Evolutionary conservation across 2,797 vertebrate genomes (phyloP).

Genomic region (Rhinella marina): DNA sequence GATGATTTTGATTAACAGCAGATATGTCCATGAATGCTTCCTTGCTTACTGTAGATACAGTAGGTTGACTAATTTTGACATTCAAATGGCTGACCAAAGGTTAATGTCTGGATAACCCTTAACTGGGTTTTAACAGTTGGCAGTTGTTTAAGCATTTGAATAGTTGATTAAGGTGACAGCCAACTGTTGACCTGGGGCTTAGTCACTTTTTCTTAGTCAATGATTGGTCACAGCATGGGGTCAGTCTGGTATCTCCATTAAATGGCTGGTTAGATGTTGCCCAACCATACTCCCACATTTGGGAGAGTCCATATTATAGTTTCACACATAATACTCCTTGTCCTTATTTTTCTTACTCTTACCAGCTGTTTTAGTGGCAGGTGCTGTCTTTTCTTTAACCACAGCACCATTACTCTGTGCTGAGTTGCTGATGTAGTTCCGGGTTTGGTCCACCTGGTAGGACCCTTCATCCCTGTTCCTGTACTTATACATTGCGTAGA

Average conservation of each 20-base stretch:
- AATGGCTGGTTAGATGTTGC: constrained; percentile 45
- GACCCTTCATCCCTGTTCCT: constrained; percentile 93
- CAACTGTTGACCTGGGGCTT: constrained; percentile 48
- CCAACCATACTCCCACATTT: constrained; percentile 24
- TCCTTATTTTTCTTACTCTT: constrained; percentile 97
- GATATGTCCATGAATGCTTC: constrained; percentile 42
- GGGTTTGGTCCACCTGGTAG: constrained; percentile 92
- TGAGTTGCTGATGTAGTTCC: constrained; percentile 87
- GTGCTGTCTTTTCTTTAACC: constrained; percentile 89
- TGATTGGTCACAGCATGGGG: constrained; percentile 61
- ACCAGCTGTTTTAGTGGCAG: constrained; percentile 83
- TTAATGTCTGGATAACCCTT: constrained; percentile 40
- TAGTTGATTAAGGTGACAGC: constrained; percentile 44
- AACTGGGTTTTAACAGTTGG: constrained; percentile 37
- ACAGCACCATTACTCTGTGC: constrained; percentile 89
- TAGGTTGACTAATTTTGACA: constrained; percentile 47
- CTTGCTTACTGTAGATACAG: constrained; percentile 40
- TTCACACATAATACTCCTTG: constrained; percentile 96
- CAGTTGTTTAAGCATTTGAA: constrained; percentile 50
- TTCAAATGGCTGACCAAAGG: constrained; percentile 56
- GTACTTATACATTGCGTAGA: constrained; percentile 97
- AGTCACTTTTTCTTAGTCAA: constrained; percentile 57
- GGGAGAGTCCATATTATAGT: constrained; percentile 31
- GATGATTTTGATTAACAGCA: constrained; percentile 21
- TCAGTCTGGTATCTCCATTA: constrained; percentile 44